A percentile compares a stretch with the other conserved stretches of the same genome.
phyloP scores from a whole-genome alignment of 2,888 invertebrate genomes.

The Podabrus alpinus region DNA sequence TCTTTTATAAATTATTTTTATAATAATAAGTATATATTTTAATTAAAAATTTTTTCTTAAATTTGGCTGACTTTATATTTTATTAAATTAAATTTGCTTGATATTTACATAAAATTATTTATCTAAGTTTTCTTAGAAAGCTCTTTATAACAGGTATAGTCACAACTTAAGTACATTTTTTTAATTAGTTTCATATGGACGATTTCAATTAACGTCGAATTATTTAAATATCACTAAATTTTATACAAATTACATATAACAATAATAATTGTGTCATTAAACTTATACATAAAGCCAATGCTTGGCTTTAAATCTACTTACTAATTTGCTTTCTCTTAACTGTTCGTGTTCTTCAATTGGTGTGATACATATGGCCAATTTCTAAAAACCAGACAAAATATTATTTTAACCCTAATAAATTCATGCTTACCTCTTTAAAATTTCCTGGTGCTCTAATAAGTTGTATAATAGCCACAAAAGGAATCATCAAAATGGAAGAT shows the following conservation, averaged over 20 bases:
- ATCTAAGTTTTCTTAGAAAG: not conserved
- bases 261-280: conserved; percentile 8
- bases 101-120: too few relatives aligned
- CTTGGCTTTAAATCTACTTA: conserved; percentile 65
- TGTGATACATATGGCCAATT: conserved; percentile 68
- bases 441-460: conserved; percentile 69
- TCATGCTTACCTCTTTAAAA: conserved; percentile 64
- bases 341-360: conserved; percentile 70
- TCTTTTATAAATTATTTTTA: not conserved
- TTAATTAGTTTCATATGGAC: not conserved
- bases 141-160: not conserved
- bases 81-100: not conserved
- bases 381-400: conserved; percentile 54
- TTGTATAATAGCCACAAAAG: conserved; percentile 66
- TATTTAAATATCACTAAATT: not conserved
- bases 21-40: too few relatives aligned
- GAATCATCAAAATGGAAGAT: conserved; percentile 75
- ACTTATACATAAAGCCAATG: conserved; percentile 71
- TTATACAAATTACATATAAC: not conserved
- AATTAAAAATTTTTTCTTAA: not conserved
- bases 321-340: conserved; percentile 63
- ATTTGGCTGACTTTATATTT: not conserved
- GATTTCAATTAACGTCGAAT: not conserved
- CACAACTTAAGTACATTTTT: not conserved
- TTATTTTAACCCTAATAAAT: not conserved